Evolutionary conservation across 1,140 invertebrate genomes (phyloP), one percentile per base, ranked within the genome.

Genomic region (roundworm (Caenorhabditis elegans)): DNA sequence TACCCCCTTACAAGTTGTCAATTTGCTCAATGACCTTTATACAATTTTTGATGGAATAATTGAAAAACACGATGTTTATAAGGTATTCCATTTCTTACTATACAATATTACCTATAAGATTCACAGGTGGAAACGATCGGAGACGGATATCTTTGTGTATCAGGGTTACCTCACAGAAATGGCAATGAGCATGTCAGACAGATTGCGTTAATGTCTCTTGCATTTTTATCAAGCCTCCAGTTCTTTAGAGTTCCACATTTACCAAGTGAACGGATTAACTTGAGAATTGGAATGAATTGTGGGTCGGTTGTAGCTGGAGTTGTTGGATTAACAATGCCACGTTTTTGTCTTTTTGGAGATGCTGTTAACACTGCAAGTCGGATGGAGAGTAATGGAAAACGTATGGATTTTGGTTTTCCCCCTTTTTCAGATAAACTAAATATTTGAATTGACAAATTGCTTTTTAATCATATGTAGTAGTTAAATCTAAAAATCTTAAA

Each of bases 301-400:
- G 91, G 83, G 49, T 49, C 48, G 4, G 76, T 84, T 10, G 85
- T 89, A n/a, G 83, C 86, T 22, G 86, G 86, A 46, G 85, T 90
- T 34, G 90, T 91, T 15, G 90, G 90, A 15, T 53, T 89, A 8
- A 89, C 88, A n/a, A 91, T 91, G 90, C 90, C 90, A 24, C 70
- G 90, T 13, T 91, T 90, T 82, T 91, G 90, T 86, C 70, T 91
- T 15, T 97, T 97, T 91, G 95, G 95, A 0, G 95, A 97, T 90
- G 95, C 95, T 0, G 95, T 97, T 8, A 97, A 97, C 89, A 96
- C 95, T 11, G 95, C 95, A 0, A 94, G 93, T 1, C 92, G 95
- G 84, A 96, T 97, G 95, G 95, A 97, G 90, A 90, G 89, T 28
- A 91, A 87, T 80, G 86, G 86, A 75, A 88, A 88, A 84, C 86